Evolutionary conservation across 1,140 invertebrate species (phyloP).

Genomic region (Drosophila subobscura): DNA sequence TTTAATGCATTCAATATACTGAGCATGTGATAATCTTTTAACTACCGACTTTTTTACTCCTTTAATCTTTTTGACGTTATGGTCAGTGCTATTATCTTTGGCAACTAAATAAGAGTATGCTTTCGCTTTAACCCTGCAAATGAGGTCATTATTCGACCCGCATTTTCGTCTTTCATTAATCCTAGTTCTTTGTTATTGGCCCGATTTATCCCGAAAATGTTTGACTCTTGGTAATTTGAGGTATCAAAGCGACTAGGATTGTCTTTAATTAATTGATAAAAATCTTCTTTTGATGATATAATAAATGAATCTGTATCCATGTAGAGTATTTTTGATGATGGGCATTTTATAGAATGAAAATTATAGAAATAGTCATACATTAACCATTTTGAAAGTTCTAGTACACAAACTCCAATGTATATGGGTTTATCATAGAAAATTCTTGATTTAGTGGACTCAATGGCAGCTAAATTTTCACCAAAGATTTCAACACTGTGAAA

Average conservation of each 20-base stretch:
- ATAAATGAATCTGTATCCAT: constrained; percentile 4
- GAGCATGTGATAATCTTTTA: neutral
- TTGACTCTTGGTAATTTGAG: neutral
- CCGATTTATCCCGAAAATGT: no score
- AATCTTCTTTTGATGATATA: constrained; percentile 2
- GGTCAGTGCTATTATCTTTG: neutral
- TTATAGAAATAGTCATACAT: constrained; percentile 2
- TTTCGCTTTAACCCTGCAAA: neutral
- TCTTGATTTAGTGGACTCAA: neutral
- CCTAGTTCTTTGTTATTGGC: neutral
- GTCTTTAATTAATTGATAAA: neutral
- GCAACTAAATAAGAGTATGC: neutral
- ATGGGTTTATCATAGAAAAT: constrained; percentile 1
- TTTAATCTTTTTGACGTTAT: neutral
- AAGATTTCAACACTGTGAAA: constrained; percentile 11
- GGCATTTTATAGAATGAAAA: neutral
- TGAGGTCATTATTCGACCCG: neutral
- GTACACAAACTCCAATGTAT: neutral
- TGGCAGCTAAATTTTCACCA: constrained; percentile 1
- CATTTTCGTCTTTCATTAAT: constrained; percentile 2
- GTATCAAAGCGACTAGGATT: neutral
- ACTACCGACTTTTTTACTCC: no score
- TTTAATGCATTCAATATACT: neutral
- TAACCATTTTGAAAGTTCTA: constrained; percentile 1
- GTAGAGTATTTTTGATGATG: constrained; percentile 1